Base-by-base conservation (phyloP, 2,888 invertebrate species). In the Tachina lurida region DNA sequence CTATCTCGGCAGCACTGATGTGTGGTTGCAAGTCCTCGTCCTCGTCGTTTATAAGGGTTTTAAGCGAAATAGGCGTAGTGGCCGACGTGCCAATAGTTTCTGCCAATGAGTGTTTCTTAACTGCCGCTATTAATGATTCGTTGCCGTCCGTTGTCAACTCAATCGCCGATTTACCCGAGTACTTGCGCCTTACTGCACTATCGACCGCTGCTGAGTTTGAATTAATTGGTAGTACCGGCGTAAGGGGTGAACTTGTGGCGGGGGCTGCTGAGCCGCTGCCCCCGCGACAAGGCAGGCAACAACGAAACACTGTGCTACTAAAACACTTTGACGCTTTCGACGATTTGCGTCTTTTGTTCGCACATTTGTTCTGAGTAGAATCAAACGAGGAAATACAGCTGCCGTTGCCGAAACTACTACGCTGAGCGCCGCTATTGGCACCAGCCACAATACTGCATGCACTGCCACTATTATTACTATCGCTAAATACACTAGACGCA, bases 271-370 rank as follows among this genome's bases (percentile, higher is more conserved):
- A 95, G 94, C 95, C 94, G 95, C 95, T 94, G 95, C 95, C 95
- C 95, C 96, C 95, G 94, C 96, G 95, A 95, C 95, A 96, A 95
- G 96, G 96, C 95, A 96, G 95, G 94, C 96, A 96, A 94, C 96
- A 96, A 95, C 95, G 95, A 95, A 96, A 96, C 94, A 95, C 95
- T 94, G 95, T 95, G 93, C 95, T 95, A 94, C 95, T 90, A 89
- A 92, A 92, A 89, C 92, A 92, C 92, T 92, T 93, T 89, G 89
- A 88, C 83, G 89, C 88, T 89, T 92, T 93, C 84, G 92, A 91
- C 84, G 92, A 91, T 88, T 92, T 92, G 84, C 90, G 90, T 87
- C 84, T 88, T 80, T 88, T 91, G 87, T 83, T 67, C 62, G 87
- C 58, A 65, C 85, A 63, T 77, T 87, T 77, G 56, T 87, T 84